Conservation (phyloP, 2,888 invertebrate genomes). For the Yponomeuta evonymella region DNA sequence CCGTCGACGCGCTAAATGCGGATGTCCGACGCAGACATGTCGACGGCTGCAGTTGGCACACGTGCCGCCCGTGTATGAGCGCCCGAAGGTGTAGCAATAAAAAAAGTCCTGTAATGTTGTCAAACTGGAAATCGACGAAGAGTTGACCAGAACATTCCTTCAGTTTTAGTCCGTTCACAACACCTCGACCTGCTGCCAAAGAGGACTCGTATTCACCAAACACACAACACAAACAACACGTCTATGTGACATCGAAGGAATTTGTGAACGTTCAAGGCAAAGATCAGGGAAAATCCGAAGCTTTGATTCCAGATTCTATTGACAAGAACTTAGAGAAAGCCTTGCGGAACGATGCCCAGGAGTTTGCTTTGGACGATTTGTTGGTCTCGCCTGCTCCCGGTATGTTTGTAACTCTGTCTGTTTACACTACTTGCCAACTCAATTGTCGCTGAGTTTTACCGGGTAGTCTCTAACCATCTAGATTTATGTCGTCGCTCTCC, state of each 20-base stretch:
- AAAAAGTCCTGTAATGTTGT: too few relatives aligned
- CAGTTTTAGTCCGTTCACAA: constrained; percentile 38
- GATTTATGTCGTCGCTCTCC: too few relatives aligned
- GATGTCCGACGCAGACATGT: too few relatives aligned
- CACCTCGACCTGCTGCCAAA: constrained; percentile 41
- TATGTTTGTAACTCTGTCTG: background rate
- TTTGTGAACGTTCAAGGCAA: constrained; percentile 1
- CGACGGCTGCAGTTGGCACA: too few relatives aligned
- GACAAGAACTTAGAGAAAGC: constrained; percentile 54
- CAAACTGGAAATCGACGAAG: background rate
- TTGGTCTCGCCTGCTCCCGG: constrained; percentile 40
- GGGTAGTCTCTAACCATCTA: too few relatives aligned
- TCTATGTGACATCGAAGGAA: background rate
- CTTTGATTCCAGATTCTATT: constrained; percentile 29
- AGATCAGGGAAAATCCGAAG: constrained; percentile 11
- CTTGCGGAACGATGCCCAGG: constrained; percentile 37
- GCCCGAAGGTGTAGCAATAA: too few relatives aligned
- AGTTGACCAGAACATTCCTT: background rate
- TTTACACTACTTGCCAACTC: too few relatives aligned
- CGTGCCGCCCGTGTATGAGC: too few relatives aligned
- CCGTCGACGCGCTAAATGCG: too few relatives aligned
- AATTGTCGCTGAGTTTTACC: too few relatives aligned
- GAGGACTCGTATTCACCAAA: constrained; percentile 43
- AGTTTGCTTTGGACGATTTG: constrained; percentile 45
- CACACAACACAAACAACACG: constrained; percentile 17